Evolutionary conservation across 1,140 invertebrate genomes (phyloP), one percentile per base, ranked within the genome.

Genomic region (Papilio dardanus): DNA sequence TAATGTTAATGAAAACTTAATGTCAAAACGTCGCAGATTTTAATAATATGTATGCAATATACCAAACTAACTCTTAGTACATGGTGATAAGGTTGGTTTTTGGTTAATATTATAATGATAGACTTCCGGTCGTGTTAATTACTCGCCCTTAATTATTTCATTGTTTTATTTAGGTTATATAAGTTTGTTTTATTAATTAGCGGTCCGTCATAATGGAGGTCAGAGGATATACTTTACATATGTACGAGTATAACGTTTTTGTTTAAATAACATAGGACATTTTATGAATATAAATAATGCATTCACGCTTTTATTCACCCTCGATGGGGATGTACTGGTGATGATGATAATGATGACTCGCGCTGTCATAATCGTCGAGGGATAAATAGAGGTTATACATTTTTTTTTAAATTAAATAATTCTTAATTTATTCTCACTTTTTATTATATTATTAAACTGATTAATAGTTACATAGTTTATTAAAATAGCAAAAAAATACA

Each of bases 141-240:
- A 37, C 33, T 37, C 40, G 66, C n/a, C 19, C 31, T 68, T 68
- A 68, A 68, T 68, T 68, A 68, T 35, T 35, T 68, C 33, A 68
- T 68, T 68, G 66, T 68, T 68, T 68, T 68, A 68, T 68, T 68
- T 68, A 19, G 66, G 66, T 37, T 68, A 68, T 68, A 68, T 37
- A 68, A 68, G 35, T 68, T 37, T 37, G 33, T 68, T 68, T 68
- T 68, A 40, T 68, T 68, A 68, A 68, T 68, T 68, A 68, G 66
- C n/a, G 62, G 54, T 0, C 8, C 6, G 62, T 31, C 62, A 33
- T 12, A 33, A 66, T 33, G 16, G 62, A 33, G 62, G 31, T 66
- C 28, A 66, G n/a, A 66, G 62, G 4, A 33, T 19, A 33, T 31
- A 66, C 5, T 33, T 31, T 66, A 66, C 62, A 58, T 24, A 28